Conservation (phyloP, 2,888 invertebrate species). For the Coleophora flavipennella region DNA sequence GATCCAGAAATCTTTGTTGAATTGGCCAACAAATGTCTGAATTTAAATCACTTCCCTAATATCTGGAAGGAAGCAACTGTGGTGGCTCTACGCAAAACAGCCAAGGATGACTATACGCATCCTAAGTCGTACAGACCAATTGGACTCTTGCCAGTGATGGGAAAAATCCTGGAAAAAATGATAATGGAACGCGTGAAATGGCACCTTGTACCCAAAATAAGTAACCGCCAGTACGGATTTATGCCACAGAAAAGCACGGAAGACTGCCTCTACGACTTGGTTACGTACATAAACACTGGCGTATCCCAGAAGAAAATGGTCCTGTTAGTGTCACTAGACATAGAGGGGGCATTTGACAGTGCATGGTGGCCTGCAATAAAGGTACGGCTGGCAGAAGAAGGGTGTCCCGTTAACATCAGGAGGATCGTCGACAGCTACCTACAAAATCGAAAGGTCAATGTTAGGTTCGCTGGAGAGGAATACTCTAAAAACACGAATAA, state of each 20-base stretch:
- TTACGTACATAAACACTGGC: not conserved
- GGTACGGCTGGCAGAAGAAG: constrained; percentile 5
- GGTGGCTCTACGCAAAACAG: constrained; percentile 4
- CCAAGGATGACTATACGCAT: not conserved
- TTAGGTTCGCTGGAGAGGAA: not conserved
- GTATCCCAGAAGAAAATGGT: constrained; percentile 1
- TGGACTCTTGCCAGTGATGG: constrained; percentile 10
- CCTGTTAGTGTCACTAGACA: constrained; percentile 8
- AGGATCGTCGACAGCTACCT: constrained; percentile 7
- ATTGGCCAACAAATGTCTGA: constrained; percentile 4
- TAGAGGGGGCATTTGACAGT: constrained; percentile 11
- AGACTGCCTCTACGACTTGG: constrained; percentile 3
- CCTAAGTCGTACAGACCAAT: constrained; percentile 9
- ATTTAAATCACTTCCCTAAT: constrained; percentile 2
- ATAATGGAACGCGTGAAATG: constrained; percentile 4
- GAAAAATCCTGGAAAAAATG: constrained; percentile 11
- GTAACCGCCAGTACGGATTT: constrained; percentile 10
- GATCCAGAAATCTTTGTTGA: constrained; percentile 2
- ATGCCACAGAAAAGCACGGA: constrained; percentile 9
- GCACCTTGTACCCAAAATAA: constrained; percentile 4
- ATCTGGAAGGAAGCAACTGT: constrained; percentile 9
- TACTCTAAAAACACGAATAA: not conserved
- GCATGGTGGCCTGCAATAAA: constrained; percentile 10
- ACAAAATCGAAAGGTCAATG: not conserved
- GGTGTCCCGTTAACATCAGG: constrained; percentile 7